These are phyloP conservation scores for Triplophysa siluroides DNA, from an alignment of 2,113 vertebrate genomes.

Conservation along the genomic window DNA sequence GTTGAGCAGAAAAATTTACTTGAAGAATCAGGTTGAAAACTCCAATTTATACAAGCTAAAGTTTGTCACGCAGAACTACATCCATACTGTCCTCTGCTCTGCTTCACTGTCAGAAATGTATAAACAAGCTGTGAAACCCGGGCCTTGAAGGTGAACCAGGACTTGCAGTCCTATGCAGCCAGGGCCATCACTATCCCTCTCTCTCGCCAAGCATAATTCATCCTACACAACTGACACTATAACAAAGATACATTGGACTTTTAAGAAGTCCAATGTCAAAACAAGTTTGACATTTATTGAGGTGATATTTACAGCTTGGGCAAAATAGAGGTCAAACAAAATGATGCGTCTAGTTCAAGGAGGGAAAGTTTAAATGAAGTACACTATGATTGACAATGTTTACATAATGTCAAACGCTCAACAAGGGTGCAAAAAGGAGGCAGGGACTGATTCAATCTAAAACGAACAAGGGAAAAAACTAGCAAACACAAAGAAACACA, in stretches of 20 bases:
- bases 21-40: not conserved
- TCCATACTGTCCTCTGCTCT: slow-evolving; percentile 55
- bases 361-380: not conserved
- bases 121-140: slow-evolving; percentile 57
- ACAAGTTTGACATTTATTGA: not conserved
- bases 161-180: slow-evolving; percentile 3
- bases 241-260: not conserved
- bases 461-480: not conserved
- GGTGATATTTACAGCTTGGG: not conserved
- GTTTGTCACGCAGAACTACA: slow-evolving; percentile 41
- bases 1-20: not conserved
- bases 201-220: not conserved
- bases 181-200: slow-evolving; percentile 1
- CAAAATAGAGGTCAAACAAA: slow-evolving; percentile 10
- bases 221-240: not conserved
- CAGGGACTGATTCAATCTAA: slow-evolving; percentile 25
- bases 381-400: not conserved
- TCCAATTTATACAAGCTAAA: slow-evolving; percentile 34
- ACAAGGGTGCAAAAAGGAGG: slow-evolving; percentile 23
- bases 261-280: slow-evolving; percentile 51
- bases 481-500: slow-evolving; percentile 43
- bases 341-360: not conserved
- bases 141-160: slow-evolving; percentile 49
- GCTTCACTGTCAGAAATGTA: slow-evolving; percentile 58
- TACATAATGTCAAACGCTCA: not conserved